Evolutionary conservation across 2,888 invertebrate genomes (phyloP).

Genomic region (Idaea aversata): DNA sequence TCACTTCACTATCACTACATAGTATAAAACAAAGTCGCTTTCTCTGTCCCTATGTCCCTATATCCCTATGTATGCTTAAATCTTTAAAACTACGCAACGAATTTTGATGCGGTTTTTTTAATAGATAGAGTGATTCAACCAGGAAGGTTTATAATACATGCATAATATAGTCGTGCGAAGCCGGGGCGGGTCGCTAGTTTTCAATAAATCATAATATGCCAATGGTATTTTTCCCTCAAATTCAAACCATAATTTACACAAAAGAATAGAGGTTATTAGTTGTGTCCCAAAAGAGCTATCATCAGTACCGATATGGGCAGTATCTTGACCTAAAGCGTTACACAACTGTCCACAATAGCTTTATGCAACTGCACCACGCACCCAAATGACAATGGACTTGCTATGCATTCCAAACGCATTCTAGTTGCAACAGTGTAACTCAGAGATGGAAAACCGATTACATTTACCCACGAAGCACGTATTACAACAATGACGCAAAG

Average conservation of each 20-base stretch:
- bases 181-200: no score
- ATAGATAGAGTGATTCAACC: no score
- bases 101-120: no score
- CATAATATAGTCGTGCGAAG: no score
- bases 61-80: no score
- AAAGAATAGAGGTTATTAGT: background rate
- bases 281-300: constrained; percentile 47
- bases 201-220: background rate
- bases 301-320: constrained; percentile 50
- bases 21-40: no score
- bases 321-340: constrained; percentile 57
- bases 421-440: constrained; percentile 38
- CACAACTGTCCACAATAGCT: constrained; percentile 50
- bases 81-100: no score
- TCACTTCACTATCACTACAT: no score
- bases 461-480: constrained; percentile 31
- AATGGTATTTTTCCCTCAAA: background rate
- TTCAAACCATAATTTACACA: background rate
- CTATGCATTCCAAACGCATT: constrained; percentile 57
- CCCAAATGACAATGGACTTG: constrained; percentile 71
- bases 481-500: constrained; percentile 5
- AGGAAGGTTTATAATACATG: no score
- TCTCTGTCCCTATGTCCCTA: no score
- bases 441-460: constrained; percentile 39
- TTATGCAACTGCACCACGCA: constrained; percentile 56